Percentiles rank a stretch among this genome's conserved stretches.
These are phyloP conservation scores for Brachyistius frenatus DNA, from an alignment of 2,113 vertebrate genomes.

Conservation along the genomic window DNA sequence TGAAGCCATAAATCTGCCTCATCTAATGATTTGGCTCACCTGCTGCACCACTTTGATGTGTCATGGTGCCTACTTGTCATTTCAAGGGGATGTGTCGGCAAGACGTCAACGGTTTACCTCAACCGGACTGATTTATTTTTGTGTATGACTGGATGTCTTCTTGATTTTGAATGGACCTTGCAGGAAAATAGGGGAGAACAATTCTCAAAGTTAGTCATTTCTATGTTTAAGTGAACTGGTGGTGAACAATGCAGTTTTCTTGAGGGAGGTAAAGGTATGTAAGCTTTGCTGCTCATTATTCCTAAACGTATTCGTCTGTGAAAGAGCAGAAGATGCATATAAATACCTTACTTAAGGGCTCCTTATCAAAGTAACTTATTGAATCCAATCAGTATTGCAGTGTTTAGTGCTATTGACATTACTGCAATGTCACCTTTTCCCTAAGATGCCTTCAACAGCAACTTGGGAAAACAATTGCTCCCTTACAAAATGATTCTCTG, in stretches of 20 bases:
- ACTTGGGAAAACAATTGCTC: constrained; percentile 40
- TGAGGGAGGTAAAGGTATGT: background rate
- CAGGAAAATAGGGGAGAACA: constrained; percentile 34
- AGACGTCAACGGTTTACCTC: constrained; percentile 60
- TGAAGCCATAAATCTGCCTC: constrained; percentile 83
- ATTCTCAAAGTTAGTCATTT: constrained; percentile 10
- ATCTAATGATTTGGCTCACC: constrained; percentile 84
- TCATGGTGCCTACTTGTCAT: constrained; percentile 80
- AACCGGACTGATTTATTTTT: constrained; percentile 73
- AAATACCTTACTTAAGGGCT: too few species aligned
- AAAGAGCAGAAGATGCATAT: background rate
- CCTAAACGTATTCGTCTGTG: background rate
- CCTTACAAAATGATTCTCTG: constrained; percentile 43
- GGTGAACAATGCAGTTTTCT: background rate
- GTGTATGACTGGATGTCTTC: constrained; percentile 42
- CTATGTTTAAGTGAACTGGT: constrained; percentile 8
- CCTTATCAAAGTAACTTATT: background rate
- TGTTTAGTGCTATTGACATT: constrained; percentile 35
- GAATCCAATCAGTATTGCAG: background rate
- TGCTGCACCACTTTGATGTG: constrained; percentile 78
- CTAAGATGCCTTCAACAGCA: constrained; percentile 42
- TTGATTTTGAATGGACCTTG: constrained; percentile 39
- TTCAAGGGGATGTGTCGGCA: constrained; percentile 79
- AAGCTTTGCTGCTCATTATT: background rate
- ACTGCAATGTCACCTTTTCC: constrained; percentile 44